Evolutionary conservation across 2,888 invertebrate species (phyloP).

Genomic region (Apodemia hepburni): DNA sequence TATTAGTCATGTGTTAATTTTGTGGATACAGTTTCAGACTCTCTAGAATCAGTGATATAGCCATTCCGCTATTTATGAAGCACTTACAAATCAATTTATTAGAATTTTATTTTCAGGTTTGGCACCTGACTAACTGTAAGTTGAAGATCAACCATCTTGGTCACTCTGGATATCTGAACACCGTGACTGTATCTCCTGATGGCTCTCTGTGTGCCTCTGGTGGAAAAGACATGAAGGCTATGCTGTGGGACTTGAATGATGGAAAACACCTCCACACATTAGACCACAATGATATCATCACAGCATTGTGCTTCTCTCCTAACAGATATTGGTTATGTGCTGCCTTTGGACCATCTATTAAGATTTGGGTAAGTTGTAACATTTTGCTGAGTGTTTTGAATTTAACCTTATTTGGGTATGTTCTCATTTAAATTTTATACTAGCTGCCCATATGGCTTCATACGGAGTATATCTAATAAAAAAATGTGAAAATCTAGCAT

Average conservation of each 20-base stretch:
- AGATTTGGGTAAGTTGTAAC: conserved; percentile 91
- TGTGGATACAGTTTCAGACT: too few species aligned
- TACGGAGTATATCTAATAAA: too few species aligned
- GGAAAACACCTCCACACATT: conserved; percentile 99
- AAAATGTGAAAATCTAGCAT: too few species aligned
- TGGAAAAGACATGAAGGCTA: conserved; percentile 99
- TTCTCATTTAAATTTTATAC: too few species aligned
- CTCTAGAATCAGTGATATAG: too few species aligned
- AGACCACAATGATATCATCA: conserved; percentile 99
- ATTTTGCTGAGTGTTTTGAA: too few species aligned
- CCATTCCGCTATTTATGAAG: not conserved
- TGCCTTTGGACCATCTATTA: conserved; percentile 98
- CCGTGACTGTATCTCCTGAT: conserved; percentile 99
- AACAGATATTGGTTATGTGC: conserved; percentile 99
- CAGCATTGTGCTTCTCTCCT: conserved; percentile 98
- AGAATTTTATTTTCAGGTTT: conserved; percentile 82
- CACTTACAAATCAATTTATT: not conserved
- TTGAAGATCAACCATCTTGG: conserved; percentile 99
- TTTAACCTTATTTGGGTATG: too few species aligned
- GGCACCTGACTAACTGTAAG: conserved; percentile 99
- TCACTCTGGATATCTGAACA: conserved; percentile 98
- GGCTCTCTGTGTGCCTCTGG: conserved; percentile 99
- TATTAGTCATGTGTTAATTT: too few species aligned
- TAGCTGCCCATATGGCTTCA: too few species aligned
- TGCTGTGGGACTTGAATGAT: conserved; percentile 99